Base-by-base conservation (phyloP, 2,888 invertebrate species). In the Carabus problematicus region DNA sequence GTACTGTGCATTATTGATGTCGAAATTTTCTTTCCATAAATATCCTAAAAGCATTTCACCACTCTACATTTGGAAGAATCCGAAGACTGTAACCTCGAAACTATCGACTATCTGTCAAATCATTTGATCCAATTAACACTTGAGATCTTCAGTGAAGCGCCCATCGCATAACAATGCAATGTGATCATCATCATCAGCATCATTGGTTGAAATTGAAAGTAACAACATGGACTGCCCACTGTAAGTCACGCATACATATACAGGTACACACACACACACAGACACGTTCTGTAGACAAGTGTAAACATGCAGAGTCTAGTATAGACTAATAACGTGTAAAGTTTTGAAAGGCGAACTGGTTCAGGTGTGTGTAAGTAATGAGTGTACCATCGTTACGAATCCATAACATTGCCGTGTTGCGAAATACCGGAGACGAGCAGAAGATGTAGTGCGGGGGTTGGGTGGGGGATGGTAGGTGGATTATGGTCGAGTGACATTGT, bases 41-140 rank as follows among this genome's bases (percentile, higher is more conserved):
- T 29, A 29, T 29, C 6, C 29, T 29, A 29, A 29, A 29, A 29
- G 29, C 6, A 29, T 29, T 29, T 29, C 29, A 29, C 3, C 29
- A 29, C 29, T 29, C 29, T 29, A 29, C 6, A 29, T 29, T 29
- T 29, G 6, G 47, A 61, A 61, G 61, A 61, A 61, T 61, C 39
- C 56, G 43, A 64, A 64, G 64, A 64, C 43, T 56, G 56, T 19
- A 55, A 43, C 64, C 64, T 64, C 56, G 55, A 64, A 64, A 39
- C 29, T 49, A 49, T 49, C n/a, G 8, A 49, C 39, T 47, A 47
- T 55, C 56, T 64, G 64, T 64, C 63, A 42, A 54, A 64, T 64
- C 55, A 55, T 42, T 12, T 56, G 56, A 64, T 64, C 64, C 39
- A 61, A 49, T 61, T 56, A 55, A 43, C 42, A 43, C 56, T 19